phyloP scores from a whole-genome alignment of 2,797 vertebrate genomes.

The Morelia viridis region DNA sequence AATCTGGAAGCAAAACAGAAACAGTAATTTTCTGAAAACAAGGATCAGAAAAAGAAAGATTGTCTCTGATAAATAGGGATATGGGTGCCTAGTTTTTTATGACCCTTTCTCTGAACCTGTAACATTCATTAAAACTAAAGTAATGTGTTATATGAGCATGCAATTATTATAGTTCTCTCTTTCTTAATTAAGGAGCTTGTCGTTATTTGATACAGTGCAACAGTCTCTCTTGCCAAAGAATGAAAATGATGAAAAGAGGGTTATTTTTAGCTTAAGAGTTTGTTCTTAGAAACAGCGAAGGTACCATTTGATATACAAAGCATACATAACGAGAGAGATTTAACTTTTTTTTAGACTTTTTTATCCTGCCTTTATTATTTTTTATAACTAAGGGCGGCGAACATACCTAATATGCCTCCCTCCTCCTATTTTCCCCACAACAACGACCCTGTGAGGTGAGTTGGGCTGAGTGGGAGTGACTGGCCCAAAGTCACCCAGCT shows the following conservation, averaged over 20 bases:
- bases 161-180: neutral
- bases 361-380: too few relatives aligned
- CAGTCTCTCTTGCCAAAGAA: neutral
- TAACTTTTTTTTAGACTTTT: neutral
- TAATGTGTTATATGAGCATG: neutral
- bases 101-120: neutral
- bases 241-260: neutral
- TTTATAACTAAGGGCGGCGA: too few relatives aligned
- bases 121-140: neutral
- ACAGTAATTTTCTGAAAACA: neutral
- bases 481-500: too few relatives aligned
- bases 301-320: neutral
- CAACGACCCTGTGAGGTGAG: too few relatives aligned
- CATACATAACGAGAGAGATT: neutral
- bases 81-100: neutral
- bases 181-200: neutral
- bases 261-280: neutral
- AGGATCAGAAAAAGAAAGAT: neutral
- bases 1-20: neutral
- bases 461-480: too few relatives aligned
- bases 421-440: too few relatives aligned
- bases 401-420: too few relatives aligned
- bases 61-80: neutral
- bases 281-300: neutral
- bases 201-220: neutral